Conservation (phyloP, 2,888 invertebrate genomes). For the Ganaspis brasiliensis region DNA sequence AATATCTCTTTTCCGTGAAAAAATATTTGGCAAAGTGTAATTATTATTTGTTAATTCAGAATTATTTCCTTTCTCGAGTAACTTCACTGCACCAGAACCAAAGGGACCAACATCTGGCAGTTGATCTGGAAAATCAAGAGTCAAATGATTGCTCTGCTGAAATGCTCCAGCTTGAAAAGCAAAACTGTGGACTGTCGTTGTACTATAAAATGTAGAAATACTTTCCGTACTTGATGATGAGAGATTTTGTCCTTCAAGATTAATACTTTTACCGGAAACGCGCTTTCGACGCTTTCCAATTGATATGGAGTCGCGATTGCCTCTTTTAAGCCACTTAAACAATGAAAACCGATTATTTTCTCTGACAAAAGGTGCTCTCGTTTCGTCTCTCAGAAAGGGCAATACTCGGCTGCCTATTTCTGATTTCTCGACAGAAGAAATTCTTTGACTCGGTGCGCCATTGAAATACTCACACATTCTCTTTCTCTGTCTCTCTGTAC, state of each 20-base stretch:
- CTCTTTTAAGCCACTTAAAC: constrained; percentile 88
- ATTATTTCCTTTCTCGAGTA: constrained; percentile 56
- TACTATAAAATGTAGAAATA: constrained; percentile 87
- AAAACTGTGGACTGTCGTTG: constrained; percentile 88
- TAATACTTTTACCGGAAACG: constrained; percentile 60
- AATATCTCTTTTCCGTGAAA: constrained; percentile 68
- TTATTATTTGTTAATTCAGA: constrained; percentile 55
- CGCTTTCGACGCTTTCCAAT: constrained; percentile 70
- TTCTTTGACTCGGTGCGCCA: constrained; percentile 61
- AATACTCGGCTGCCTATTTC: constrained; percentile 60
- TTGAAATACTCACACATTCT: constrained; percentile 63
- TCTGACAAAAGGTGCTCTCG: constrained; percentile 43
- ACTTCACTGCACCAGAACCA: constrained; percentile 72
- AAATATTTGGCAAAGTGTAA: constrained; percentile 70
- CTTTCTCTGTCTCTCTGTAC: constrained; percentile 44
- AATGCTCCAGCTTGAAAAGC: constrained; percentile 83
- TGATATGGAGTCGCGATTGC: constrained; percentile 68
- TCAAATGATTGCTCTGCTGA: constrained; percentile 69
- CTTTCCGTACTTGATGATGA: constrained; percentile 83
- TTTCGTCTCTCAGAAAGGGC: constrained; percentile 51
- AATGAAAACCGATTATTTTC: constrained; percentile 83
- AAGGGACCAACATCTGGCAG: constrained; percentile 72
- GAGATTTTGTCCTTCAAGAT: constrained; percentile 29
- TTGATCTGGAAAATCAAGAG: constrained; percentile 63
- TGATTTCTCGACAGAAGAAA: constrained; percentile 54